phyloP scores from a whole-genome alignment of 2,113 vertebrate genomes.

The Mormyrus lacerda region DNA sequence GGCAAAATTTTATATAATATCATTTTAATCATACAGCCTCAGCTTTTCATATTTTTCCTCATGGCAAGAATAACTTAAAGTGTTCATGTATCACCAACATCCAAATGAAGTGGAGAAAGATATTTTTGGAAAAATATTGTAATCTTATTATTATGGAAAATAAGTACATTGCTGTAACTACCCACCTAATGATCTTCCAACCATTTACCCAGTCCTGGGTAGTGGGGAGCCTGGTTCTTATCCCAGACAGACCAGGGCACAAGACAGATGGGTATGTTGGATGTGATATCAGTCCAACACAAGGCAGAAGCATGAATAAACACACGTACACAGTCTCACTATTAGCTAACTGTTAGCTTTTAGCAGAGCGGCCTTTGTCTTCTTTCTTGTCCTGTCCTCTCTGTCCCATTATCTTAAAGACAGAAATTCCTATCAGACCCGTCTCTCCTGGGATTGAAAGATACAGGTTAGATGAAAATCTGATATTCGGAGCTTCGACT shows the following conservation, averaged over 20 bases:
- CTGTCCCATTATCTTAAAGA: neutral
- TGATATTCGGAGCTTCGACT: neutral
- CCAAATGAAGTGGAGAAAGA: neutral
- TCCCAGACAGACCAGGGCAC: neutral
- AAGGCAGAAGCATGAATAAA: neutral
- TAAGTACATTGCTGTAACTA: neutral
- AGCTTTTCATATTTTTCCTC: conserved; percentile 29
- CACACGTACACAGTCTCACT: conserved; percentile 19
- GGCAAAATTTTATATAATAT: conserved; percentile 12
- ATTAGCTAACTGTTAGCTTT: conserved; percentile 17
- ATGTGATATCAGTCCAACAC: neutral
- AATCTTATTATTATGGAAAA: neutral
- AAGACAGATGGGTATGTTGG: neutral
- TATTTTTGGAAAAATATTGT: neutral
- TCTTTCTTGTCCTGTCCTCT: neutral
- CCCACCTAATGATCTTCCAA: neutral
- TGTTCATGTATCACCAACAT: neutral
- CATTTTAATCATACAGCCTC: conserved; percentile 33
- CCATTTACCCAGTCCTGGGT: neutral
- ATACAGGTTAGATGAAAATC: neutral
- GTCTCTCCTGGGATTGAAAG: neutral
- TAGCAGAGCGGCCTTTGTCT: neutral
- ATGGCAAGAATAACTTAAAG: neutral
- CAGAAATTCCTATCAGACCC: neutral
- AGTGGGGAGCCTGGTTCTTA: neutral